Evolutionary conservation across 2,888 invertebrate genomes (phyloP), one percentile per base, ranked within the genome.

Genomic region (Electrophaes corylata): DNA sequence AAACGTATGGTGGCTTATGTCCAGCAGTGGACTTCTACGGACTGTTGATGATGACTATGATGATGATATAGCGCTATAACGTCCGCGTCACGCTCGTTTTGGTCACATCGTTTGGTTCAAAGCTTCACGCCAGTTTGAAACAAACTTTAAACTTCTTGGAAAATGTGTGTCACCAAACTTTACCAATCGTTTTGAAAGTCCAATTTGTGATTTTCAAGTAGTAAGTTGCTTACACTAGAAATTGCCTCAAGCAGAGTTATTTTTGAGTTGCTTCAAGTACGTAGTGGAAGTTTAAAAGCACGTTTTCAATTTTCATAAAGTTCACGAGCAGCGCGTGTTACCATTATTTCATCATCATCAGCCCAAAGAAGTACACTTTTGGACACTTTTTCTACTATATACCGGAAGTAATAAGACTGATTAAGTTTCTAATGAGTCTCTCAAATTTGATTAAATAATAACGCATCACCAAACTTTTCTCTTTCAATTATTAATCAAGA

Each of bases 241-340:
- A 47, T 23, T 48, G 48, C 33, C 19, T 20, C 20, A 6, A n/a
- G 39, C 26, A 10, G 20, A 10, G 1, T 29, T 10, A 16, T 26
- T 39, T 26, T 48, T 39, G 37, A 53, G 39, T 51, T 29, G 29
- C 31, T 39, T 46, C 33, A 40, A 46, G 35, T 29, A 29, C 10
- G 26, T 37, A 18, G 29, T 11, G 8, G 11, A 49, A 49, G 37
- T 47, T 37, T 37, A 16, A 5, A 43, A 29, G 35, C 41, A 53
- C 31, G 48, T 53, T 47, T 53, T 47, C 52, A 58, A 58, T 53
- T 57, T 58, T 60, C 50, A 54, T 59, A 59, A 54, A 53, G 45
- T 49, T 53, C 26, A 18, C 14, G 20, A 37, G 40, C 3, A 8
- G 12, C 26, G 39, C 31, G 11, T 46, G 23, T 2, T 43, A 29